Percentiles rank a stretch among this genome's conserved stretches.
Evolutionary conservation across 2,113 vertebrate genomes (phyloP).

Genomic region (Ciconia stormi): DNA sequence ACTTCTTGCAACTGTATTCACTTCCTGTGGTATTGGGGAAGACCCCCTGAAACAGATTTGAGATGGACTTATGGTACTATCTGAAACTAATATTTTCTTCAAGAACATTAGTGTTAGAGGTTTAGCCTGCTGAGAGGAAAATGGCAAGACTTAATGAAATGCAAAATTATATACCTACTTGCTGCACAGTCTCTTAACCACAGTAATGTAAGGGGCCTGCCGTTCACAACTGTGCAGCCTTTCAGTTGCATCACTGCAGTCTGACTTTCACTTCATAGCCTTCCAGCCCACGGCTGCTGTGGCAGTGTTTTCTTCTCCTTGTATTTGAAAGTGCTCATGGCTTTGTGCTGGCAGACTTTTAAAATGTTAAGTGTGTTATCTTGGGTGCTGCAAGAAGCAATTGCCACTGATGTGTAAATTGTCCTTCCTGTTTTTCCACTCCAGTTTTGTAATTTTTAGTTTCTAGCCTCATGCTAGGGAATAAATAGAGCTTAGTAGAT

Average conservation of each 20-base stretch:
- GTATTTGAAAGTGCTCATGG: neutral
- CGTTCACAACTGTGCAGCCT: neutral
- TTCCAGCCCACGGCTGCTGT: neutral
- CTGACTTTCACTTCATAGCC: neutral
- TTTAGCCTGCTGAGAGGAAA: neutral
- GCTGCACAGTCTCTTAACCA: neutral
- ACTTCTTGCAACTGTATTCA: neutral
- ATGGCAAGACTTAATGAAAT: neutral
- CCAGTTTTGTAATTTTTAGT: neutral
- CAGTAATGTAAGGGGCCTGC: neutral
- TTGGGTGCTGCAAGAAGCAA: neutral
- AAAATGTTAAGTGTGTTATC: neutral
- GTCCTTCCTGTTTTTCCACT: neutral
- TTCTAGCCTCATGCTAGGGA: neutral
- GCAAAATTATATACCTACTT: neutral
- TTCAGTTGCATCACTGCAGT: neutral
- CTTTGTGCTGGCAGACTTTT: neutral
- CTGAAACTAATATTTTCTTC: neutral
- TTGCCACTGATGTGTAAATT: too few species aligned
- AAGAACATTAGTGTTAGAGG: neutral
- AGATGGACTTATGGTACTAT: neutral
- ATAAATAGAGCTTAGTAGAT: neutral
- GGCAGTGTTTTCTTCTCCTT: neutral
- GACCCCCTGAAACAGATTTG: neutral
- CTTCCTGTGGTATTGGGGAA: neutral